Evolutionary conservation across 1,140 invertebrate species (phyloP), one percentile per base, ranked within the genome.

Genomic region (Dufourea novaeangliae): DNA sequence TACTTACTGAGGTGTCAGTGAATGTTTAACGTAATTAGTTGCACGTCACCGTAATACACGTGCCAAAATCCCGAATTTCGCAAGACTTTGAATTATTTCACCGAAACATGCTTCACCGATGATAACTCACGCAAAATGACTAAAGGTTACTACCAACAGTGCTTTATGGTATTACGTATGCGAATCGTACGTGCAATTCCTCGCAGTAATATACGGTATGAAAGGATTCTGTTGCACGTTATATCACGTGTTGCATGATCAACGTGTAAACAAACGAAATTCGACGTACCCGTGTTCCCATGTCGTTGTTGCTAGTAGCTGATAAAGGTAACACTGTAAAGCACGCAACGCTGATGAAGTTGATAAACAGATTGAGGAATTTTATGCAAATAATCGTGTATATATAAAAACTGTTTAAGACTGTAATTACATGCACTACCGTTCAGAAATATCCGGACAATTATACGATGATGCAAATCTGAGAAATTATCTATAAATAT

Each of bases 111-210:
- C 11, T 37, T 68, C 50, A 25, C 3, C 27, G 8, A 59, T 20
- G 64, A 69, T 74, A 54, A 54, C 62, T 20, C 62, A 32, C 44
- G 62, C 50, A 20, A 67, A n/a, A 14, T 37, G 37, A 22, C 17
- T 22, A 52, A 75, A 75, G 73, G 73, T 75, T 68, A 59, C 64
- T 71, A 57, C 54, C 32, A 32, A 71, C 44, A 8, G 34, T 70
- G 54, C 41, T 12, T 69, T 54, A 11, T 6, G 29, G 22, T 25
- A 77, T 77, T 62, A 71, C 57, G 74, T 71, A 61, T 69, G 11
- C 54, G 66, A 61, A 46, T 71, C 0, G 27, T 27, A 77, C 67
- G 41, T 77, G 25, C 20, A 34, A 11, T 62, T 71, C 27, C 41
- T 41, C 34, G 50, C 57, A 39, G n/a, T 39, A 39, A 52, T 37